Evolutionary conservation across 37 sponge, comb jelly and placozoan genomes (phyloP).

Genomic region (Theonella swinhoei): DNA sequence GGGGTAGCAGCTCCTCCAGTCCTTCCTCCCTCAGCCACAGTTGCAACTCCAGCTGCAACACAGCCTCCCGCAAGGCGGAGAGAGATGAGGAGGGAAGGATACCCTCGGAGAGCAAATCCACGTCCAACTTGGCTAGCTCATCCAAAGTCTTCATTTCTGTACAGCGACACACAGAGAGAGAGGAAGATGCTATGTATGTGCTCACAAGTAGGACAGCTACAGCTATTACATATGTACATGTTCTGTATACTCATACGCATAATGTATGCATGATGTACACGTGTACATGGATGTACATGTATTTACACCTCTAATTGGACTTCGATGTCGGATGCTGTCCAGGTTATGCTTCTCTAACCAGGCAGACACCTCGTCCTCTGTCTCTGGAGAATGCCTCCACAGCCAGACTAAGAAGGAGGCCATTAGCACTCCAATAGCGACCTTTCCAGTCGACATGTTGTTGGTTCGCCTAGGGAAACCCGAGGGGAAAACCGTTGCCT

Average conservation of each 20-base stretch:
- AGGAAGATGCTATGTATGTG: neutral
- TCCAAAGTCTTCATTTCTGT: neutral
- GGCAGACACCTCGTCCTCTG: slow-evolving; percentile 7
- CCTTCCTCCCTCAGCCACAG: neutral
- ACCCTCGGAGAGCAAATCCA: neutral
- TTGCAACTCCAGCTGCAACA: neutral
- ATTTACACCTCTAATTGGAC: neutral
- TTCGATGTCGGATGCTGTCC: neutral
- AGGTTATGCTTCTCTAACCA: neutral
- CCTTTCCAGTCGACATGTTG: neutral
- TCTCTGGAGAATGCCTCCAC: slow-evolving; percentile 5
- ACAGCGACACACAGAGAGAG: neutral
- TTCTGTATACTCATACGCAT: too few species aligned
- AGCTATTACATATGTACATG: too few species aligned
- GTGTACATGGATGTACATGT: neutral
- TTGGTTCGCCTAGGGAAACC: neutral
- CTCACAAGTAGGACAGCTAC: too few species aligned
- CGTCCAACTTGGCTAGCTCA: neutral
- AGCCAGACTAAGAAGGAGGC: slow-evolving; percentile 18
- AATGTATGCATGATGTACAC: too few species aligned
- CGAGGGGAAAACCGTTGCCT: too few species aligned
- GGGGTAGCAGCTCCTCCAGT: neutral
- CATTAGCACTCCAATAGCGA: slow-evolving; percentile 1
- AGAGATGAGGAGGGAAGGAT: neutral
- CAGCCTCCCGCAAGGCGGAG: neutral